A percentile compares a stretch with the other conserved stretches of the same genome.
phyloP scores from a whole-genome alignment of 2,113 vertebrate genomes.

The Esox niger region DNA sequence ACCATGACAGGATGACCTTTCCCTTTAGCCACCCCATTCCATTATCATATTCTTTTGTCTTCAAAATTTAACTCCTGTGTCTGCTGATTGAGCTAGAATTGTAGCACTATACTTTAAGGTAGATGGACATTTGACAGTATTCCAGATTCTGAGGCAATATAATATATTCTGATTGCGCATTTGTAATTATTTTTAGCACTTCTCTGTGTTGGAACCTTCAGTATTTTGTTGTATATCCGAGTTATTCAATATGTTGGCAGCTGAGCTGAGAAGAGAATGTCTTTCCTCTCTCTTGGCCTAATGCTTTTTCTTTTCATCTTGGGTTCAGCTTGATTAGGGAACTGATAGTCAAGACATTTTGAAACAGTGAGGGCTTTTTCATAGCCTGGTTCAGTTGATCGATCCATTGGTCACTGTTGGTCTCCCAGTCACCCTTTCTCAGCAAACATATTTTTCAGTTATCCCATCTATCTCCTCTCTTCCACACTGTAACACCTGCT shows the following conservation, averaged over 20 bases:
- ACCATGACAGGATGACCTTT: background rate
- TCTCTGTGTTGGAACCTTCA: background rate
- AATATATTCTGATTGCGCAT: background rate
- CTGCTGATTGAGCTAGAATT: background rate
- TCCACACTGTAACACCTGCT: conserved; percentile 17
- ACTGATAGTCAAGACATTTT: no score
- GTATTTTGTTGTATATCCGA: background rate
- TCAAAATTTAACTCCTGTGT: background rate
- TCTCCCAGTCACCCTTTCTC: background rate
- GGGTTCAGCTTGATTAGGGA: background rate
- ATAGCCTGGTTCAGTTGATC: background rate
- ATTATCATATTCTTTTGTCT: background rate
- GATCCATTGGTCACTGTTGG: background rate
- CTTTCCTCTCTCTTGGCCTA: background rate
- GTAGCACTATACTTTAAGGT: background rate
- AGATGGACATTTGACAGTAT: conserved; percentile 1
- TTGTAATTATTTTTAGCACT: background rate
- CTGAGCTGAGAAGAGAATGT: background rate
- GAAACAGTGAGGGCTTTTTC: background rate
- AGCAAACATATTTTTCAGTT: conserved; percentile 9
- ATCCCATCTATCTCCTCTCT: conserved; percentile 6
- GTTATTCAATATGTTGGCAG: conserved; percentile 1
- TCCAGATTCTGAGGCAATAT: background rate
- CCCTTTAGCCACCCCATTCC: background rate
- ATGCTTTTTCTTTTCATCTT: background rate